phyloP scores from a whole-genome alignment of 2,888 invertebrate species.

The Ypsolopha sequella region DNA sequence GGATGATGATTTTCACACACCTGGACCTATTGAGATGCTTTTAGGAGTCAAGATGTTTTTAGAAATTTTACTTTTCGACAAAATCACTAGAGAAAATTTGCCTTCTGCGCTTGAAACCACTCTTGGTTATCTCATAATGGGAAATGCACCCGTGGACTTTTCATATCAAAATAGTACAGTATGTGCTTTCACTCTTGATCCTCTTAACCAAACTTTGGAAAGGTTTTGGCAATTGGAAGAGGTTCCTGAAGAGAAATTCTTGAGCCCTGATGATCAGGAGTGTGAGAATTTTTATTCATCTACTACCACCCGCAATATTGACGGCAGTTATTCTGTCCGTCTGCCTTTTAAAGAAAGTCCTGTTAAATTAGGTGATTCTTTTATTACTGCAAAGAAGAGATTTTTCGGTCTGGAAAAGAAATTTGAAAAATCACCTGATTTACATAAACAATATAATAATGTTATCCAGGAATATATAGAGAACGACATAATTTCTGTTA shows the following conservation, averaged over 20 bases:
- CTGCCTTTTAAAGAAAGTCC: slow-evolving; percentile 6
- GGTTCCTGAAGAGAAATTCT: slow-evolving; percentile 1
- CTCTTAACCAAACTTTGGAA: slow-evolving; percentile 4
- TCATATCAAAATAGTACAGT: too few relatives aligned
- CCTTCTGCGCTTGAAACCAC: slow-evolving; percentile 6
- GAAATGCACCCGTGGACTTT: slow-evolving; percentile 3
- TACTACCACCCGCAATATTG: neutral
- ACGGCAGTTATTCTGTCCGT: slow-evolving; percentile 5
- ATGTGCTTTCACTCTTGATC: slow-evolving; percentile 4
- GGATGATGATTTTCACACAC: slow-evolving; percentile 5
- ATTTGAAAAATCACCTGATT: neutral
- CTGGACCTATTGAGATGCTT: slow-evolving; percentile 7
- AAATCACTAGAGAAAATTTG: slow-evolving; percentile 2
- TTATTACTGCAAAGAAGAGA: neutral
- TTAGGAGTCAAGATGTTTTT: slow-evolving; percentile 8
- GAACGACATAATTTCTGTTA: neutral
- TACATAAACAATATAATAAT: neutral
- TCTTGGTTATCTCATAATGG: slow-evolving; percentile 6
- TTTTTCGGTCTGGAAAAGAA: neutral
- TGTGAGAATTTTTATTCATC: neutral
- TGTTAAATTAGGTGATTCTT: slow-evolving; percentile 2
- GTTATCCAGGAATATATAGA: neutral
- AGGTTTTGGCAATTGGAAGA: slow-evolving; percentile 5
- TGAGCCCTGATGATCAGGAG: slow-evolving; percentile 5
- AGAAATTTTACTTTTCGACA: slow-evolving; percentile 5